phyloP scores from a whole-genome alignment of 2,888 invertebrate genomes.

The Sthenelais limicola region DNA sequence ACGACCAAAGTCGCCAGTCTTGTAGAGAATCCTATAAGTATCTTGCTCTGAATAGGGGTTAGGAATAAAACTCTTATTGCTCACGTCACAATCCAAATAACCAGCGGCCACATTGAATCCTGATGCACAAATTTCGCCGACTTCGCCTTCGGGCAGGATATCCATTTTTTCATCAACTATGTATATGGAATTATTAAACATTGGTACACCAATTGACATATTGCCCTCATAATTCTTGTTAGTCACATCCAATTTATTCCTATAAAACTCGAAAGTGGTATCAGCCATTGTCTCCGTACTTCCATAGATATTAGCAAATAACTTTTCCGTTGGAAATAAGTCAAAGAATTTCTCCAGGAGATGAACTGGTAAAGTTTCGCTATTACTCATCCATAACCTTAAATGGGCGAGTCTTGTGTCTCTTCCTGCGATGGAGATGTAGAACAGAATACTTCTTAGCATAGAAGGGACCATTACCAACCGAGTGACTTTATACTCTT shows the following conservation, averaged over 20 bases:
- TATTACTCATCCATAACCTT: constrained; percentile 88
- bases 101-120: constrained; percentile 86
- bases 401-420: constrained; percentile 74
- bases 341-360: constrained; percentile 83
- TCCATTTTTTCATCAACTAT: constrained; percentile 81
- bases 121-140: constrained; percentile 82
- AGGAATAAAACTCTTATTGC: constrained; percentile 16
- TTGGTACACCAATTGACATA: constrained; percentile 87
- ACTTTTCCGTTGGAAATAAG: constrained; percentile 77
- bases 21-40: constrained; percentile 78
- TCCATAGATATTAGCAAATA: constrained; percentile 90
- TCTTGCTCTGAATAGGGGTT: constrained; percentile 77
- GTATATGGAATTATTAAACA: constrained; percentile 86
- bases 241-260: constrained; percentile 70
- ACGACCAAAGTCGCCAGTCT: constrained; percentile 87
- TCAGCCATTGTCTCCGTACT: constrained; percentile 94
- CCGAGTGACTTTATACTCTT: constrained; percentile 75
- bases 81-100: constrained; percentile 78
- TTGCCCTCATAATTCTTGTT: constrained; percentile 70
- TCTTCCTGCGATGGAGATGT: constrained; percentile 31
- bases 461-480: constrained; percentile 84
- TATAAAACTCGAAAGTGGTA: constrained; percentile 84
- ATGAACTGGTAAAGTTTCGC: constrained; percentile 82
- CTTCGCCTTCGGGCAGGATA: constrained; percentile 80
- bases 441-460: constrained; percentile 69